Conservation (phyloP, 2,888 invertebrate species). For the Adelognathus sp. region DNA sequence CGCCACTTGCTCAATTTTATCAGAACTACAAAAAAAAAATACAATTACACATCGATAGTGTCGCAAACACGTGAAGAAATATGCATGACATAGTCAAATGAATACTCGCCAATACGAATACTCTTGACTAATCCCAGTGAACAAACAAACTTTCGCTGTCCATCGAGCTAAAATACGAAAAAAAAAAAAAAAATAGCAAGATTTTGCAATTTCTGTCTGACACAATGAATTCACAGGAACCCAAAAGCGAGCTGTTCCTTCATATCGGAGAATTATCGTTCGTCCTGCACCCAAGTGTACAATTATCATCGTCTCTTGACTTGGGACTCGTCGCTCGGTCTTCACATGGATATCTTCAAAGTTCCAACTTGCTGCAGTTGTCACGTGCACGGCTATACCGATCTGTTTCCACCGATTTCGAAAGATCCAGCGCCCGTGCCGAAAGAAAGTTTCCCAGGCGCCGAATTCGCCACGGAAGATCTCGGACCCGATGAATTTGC, state of each 20-base stretch:
- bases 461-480: slow-evolving; percentile 79
- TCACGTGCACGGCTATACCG: slow-evolving; percentile 89
- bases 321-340: slow-evolving; percentile 90
- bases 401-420: slow-evolving; percentile 86
- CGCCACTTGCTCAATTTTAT: slow-evolving; percentile 19
- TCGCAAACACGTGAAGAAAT: slow-evolving; percentile 39
- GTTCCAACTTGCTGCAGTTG: slow-evolving; percentile 92
- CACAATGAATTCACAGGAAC: slow-evolving; percentile 82
- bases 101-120: not conserved
- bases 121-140: slow-evolving; percentile 2
- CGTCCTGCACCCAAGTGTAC: slow-evolving; percentile 91
- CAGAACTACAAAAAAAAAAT: slow-evolving; percentile 16
- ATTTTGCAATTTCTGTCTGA: slow-evolving; percentile 1
- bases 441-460: slow-evolving; percentile 84
- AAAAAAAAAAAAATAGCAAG: not conserved
- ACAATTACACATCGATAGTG: slow-evolving; percentile 19
- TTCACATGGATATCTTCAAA: slow-evolving; percentile 93
- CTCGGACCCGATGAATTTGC: slow-evolving; percentile 60
- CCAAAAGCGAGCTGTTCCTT: slow-evolving; percentile 90
- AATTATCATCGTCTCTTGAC: slow-evolving; percentile 91
- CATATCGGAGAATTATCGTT: slow-evolving; percentile 89
- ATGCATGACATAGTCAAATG: slow-evolving; percentile 30
- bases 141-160: slow-evolving; percentile 42
- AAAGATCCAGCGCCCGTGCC: slow-evolving; percentile 82
- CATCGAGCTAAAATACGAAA: not conserved